Conservation (phyloP, 2,797 vertebrate genomes). For the Acanthornis magna region DNA sequence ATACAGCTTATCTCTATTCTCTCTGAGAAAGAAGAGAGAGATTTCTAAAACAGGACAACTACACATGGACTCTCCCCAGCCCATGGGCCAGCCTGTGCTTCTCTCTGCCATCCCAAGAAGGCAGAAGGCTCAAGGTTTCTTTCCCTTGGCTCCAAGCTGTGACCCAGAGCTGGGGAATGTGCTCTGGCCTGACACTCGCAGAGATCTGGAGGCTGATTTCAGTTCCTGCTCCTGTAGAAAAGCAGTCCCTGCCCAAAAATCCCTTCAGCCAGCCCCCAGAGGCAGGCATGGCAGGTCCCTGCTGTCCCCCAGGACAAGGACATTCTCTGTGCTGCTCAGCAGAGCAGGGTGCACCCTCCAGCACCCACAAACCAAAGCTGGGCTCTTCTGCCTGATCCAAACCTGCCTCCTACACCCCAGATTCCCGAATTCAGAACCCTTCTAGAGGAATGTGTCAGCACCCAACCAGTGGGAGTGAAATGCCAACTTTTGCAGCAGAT, state of each 20-base stretch:
- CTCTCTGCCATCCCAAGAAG: background rate
- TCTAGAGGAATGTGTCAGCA: background rate
- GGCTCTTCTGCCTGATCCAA: background rate
- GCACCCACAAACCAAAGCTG: background rate
- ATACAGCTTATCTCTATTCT: no score
- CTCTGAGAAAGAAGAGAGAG: no score
- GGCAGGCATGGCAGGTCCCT: background rate
- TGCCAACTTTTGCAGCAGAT: slow-evolving; percentile 44
- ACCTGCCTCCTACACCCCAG: background rate
- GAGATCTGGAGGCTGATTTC: background rate
- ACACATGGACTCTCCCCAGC: background rate
- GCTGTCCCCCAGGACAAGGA: background rate
- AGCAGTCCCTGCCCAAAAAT: background rate
- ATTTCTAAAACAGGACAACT: no score
- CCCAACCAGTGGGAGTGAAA: slow-evolving; percentile 37
- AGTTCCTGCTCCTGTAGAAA: background rate
- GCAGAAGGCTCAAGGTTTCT: background rate
- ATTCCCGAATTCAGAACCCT: slow-evolving; percentile 20
- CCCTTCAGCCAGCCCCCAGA: background rate
- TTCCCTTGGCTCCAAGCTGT: background rate
- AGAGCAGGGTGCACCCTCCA: background rate
- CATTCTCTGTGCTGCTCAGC: background rate
- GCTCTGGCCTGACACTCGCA: background rate
- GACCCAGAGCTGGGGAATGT: background rate
- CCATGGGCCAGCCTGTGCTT: fast-evolving